Evolutionary conservation across 2,888 invertebrate species (phyloP), one percentile per base, ranked within the genome.

Genomic region (Conistra vaccinii): DNA sequence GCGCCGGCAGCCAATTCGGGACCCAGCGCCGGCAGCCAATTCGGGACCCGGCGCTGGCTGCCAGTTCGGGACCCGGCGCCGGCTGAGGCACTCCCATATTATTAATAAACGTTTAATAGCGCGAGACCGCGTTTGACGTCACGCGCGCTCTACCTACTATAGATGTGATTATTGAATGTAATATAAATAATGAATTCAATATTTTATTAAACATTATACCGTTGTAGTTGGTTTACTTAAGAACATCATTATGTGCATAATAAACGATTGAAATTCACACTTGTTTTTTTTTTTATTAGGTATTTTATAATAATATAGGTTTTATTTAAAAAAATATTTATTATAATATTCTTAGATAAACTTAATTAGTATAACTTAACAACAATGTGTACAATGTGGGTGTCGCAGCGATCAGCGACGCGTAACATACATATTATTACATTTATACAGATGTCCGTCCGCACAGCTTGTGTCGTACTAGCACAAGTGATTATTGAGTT

Each of bases 301-400:
- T 32, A 23, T 55, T 35, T 53, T 48, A 29, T 23, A 58, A 42
- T 29, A 26, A 78, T 12, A 79, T 4, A 32, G 1, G 29, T 51
- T 53, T 48, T 51, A 29, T 58, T 66, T 81, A 82, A 60, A 86
- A 87, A 87, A 88, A 86, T 88, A 87, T 88, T 79, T 90, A 92
- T 89, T 90, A 83, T 88, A 90, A 90, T 92, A 91, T 91, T 88
- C 89, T 89, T 90, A 91, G 62, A 89, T 90, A 91, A 91, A 91
- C 90, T 91, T 90, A 92, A 91, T 88, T 86, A 88, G 82, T 80
- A 90, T 91, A 90, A 90, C 89, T 89, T 90, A 91, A 90, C 89
- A 92, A 90, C 89, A 86, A 86, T 58, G 86, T 75, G 75, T 86
- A 86, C 79, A 79, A 66, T n/a, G 76, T 55, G 12, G 58, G 23